Base-by-base conservation (phyloP, 92 coral and sea anemone species). In the Scolanthus callimorphus region DNA sequence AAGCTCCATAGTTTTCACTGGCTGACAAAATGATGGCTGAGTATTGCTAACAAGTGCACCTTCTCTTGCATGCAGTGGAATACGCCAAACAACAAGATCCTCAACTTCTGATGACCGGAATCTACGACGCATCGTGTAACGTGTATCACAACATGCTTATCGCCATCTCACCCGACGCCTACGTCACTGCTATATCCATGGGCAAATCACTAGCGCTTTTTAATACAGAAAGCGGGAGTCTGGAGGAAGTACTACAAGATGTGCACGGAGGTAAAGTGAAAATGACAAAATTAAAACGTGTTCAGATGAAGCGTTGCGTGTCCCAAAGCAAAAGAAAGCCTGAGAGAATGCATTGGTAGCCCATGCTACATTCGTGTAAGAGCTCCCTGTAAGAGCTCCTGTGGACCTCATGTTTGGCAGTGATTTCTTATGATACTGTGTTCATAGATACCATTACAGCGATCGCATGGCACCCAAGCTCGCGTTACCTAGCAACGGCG, bases 401-500 rank as follows among this genome's bases (percentile, higher is more conserved):
- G 8, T 34, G 41, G 6, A 6, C 41, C 41, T 34, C 15, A 34
- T 34, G 41, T 34, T 15, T 34, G 15, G 6, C 41, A 34, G 15
- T 15, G 8, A 34, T 15, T 34, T 34, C 41, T 34, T 34, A 6
- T 34, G 6, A 34, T 34, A 15, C 41, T 15, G 8, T 34, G 8
- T 34, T 34, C 41, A 15, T 21, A 94, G 99, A 94, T 74, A 79
- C 80, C 63, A 78, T 94, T 39, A 94, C 96, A 13, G 92, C 99
- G 1, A 63, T 94, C 49, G 80, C 96, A 17, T 94, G 99, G 99
- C 99, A 94, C 59, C 99, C 99, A 38, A 80, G 90, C 49, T 88
- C 96, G 41, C 96, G 88, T 66, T 94, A 88, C 88, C 83, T 94
- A 46, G 96, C 96, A 37, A 80, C 99, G 3, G 96, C 99, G 4